A percentile compares a stretch with the other conserved stretches of the same genome.
phyloP scores from a whole-genome alignment of 2,888 invertebrate species.

The Epinotia bilunana region DNA sequence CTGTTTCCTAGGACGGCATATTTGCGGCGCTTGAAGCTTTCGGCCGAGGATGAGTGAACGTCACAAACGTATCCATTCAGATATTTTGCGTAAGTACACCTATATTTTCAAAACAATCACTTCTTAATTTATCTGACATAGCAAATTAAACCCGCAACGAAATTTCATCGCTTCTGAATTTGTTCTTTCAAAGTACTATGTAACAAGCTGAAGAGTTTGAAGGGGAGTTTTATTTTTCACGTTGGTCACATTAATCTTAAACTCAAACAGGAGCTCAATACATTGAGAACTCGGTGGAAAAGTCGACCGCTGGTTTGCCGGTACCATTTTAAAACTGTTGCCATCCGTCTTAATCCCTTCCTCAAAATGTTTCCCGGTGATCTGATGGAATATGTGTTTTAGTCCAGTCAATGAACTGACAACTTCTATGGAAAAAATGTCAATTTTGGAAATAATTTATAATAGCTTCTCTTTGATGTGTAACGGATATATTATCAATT shows the following conservation, averaged over 20 bases:
- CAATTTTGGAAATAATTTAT: too few species aligned
- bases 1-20: too few species aligned
- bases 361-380: slow-evolving; percentile 13
- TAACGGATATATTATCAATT: too few species aligned
- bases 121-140: background rate
- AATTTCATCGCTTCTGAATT: slow-evolving; percentile 14
- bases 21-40: too few species aligned
- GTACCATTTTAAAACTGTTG: slow-evolving; percentile 13
- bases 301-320: slow-evolving; percentile 21
- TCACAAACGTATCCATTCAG: background rate
- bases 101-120: background rate
- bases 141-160: slow-evolving; percentile 2
- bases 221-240: slow-evolving; percentile 36
- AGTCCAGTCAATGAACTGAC: too few species aligned
- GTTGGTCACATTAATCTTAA: slow-evolving; percentile 48
- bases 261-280: slow-evolving; percentile 50
- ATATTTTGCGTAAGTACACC: background rate
- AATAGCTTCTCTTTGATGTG: too few species aligned
- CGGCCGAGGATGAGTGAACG: too few species aligned
- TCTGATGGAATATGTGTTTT: too few species aligned
- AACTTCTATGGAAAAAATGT: too few species aligned
- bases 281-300: slow-evolving; percentile 40
- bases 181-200: slow-evolving; percentile 27
- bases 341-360: slow-evolving; percentile 6
- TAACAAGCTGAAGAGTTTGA: slow-evolving; percentile 27